Evolutionary conservation across 2,113 vertebrate genomes (phyloP).

Genomic region (Cranoglanis bouderius): DNA sequence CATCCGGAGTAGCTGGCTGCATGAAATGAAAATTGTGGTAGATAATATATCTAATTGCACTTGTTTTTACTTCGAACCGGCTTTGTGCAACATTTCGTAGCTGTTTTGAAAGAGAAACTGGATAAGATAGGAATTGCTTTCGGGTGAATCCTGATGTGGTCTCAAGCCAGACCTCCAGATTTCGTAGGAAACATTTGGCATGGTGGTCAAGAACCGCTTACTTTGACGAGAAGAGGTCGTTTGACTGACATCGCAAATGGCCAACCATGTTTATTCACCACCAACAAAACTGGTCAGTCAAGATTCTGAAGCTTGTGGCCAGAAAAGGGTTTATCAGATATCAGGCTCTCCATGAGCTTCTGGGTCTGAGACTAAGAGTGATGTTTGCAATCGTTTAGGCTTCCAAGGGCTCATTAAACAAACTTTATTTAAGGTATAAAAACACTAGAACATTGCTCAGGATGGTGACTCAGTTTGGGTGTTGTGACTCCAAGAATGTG

Average conservation of each 20-base stretch:
- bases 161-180: background rate
- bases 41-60: background rate
- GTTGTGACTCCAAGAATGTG: background rate
- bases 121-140: background rate
- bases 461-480: background rate
- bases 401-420: background rate
- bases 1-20: background rate
- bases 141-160: background rate
- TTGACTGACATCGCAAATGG: background rate
- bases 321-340: background rate
- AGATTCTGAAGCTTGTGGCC: background rate
- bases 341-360: background rate
- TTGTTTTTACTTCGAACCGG: background rate
- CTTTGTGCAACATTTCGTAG: background rate
- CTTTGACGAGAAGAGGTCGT: no score
- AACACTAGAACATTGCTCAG: background rate
- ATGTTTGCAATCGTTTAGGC: background rate
- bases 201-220: background rate
- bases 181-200: background rate
- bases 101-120: background rate
- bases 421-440: background rate
- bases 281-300: background rate
- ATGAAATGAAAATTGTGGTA: background rate
- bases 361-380: background rate
- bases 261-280: background rate